Conservation (phyloP, 2,888 invertebrate species). For the Ichneumoninae sp. region DNA sequence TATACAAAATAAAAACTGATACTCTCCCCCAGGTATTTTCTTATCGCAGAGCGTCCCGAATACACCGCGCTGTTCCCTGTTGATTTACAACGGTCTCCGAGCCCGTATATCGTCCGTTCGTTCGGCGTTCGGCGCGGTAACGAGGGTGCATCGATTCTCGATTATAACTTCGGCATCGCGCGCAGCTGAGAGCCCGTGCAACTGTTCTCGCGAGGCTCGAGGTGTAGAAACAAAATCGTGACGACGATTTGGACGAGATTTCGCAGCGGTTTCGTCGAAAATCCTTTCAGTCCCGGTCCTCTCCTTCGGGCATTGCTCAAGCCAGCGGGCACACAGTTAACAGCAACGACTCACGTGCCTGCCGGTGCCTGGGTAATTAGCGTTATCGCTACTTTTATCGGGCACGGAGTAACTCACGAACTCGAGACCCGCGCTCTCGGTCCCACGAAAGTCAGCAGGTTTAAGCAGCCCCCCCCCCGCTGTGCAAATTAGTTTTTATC, state of each 20-base stretch:
- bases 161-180: background rate
- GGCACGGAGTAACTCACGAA: conserved; percentile 59
- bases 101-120: background rate
- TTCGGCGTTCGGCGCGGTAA: background rate
- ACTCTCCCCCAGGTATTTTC: conserved; percentile 10
- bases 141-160: conserved; percentile 15
- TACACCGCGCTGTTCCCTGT: background rate
- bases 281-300: conserved; percentile 4
- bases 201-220: background rate
- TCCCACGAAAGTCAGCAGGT: conserved; percentile 56
- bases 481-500: conserved; percentile 33
- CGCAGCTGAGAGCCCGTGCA: background rate
- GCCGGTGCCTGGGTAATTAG: conserved; percentile 67
- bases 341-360: conserved; percentile 59
- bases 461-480: conserved; percentile 3
- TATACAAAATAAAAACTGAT: conserved; percentile 13
- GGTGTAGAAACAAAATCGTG: background rate
- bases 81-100: background rate
- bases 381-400: conserved; percentile 65
- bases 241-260: conserved; percentile 41
- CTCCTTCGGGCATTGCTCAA: conserved; percentile 41
- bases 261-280: conserved; percentile 27
- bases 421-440: conserved; percentile 35
- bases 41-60: conserved; percentile 14
- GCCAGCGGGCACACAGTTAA: conserved; percentile 18